Evolutionary conservation across 2,797 vertebrate species (phyloP).

Genomic region (Dicrostonyx torquatus): DNA sequence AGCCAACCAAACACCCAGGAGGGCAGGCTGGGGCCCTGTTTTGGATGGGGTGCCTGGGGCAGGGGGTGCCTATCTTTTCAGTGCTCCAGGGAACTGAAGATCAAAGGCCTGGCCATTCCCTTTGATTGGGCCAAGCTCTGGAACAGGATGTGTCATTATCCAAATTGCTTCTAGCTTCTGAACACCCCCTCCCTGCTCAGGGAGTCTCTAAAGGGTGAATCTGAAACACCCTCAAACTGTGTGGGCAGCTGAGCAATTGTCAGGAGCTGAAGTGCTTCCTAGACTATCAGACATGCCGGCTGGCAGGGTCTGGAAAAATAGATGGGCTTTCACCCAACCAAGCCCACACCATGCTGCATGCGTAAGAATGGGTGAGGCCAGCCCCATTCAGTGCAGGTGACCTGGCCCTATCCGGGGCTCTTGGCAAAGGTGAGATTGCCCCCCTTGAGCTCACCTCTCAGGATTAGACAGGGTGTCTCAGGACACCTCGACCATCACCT

Average conservation of each 20-base stretch:
- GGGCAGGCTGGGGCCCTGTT: background rate
- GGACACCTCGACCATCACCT: background rate
- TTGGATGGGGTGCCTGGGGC: background rate
- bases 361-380: background rate
- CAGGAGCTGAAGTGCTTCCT: background rate
- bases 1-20: background rate
- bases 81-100: slow-evolving; percentile 14
- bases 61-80: background rate
- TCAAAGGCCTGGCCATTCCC: slow-evolving; percentile 62
- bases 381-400: background rate
- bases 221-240: background rate
- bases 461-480: background rate
- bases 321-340: background rate
- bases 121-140: slow-evolving; percentile 49
- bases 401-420: background rate
- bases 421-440: background rate
- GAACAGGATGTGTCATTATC: slow-evolving; percentile 57
- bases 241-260: background rate
- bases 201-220: slow-evolving; percentile 39
- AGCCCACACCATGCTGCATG: background rate
- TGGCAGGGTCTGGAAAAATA: background rate
- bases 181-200: background rate
- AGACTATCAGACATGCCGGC: background rate
- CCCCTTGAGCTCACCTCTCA: background rate
- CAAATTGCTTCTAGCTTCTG: slow-evolving; percentile 55